Evolutionary conservation across 1,140 invertebrate genomes (phyloP).

Genomic region (Sesamia nonagrioides): DNA sequence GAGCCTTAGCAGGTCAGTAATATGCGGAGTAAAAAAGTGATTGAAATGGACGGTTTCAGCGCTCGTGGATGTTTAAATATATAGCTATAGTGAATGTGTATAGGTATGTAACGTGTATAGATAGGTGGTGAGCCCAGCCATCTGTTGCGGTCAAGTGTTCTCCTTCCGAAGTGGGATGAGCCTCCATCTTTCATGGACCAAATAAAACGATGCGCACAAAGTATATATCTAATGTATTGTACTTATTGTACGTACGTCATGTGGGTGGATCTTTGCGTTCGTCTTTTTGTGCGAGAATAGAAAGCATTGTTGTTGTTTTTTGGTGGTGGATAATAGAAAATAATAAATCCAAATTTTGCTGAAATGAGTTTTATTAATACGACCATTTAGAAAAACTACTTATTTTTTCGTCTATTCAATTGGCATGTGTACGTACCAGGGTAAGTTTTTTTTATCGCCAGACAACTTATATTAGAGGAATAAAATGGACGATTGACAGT

Average conservation of each 20-base stretch:
- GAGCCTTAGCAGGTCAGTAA: conserved; percentile 3
- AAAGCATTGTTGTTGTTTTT: conserved; percentile 43
- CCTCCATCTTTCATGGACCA: conserved; percentile 74
- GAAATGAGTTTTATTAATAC: not conserved
- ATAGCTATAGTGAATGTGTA: conserved; percentile 28
- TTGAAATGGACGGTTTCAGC: conserved; percentile 5
- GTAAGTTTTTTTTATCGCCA: no score
- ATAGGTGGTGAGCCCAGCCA: conserved; percentile 64
- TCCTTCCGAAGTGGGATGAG: conserved; percentile 73
- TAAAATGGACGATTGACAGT: no score
- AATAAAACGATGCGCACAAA: conserved; percentile 68
- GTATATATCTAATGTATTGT: conserved; percentile 49
- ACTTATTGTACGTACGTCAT: conserved; percentile 42
- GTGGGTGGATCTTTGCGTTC: conserved; percentile 33
- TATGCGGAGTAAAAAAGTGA: conserved; percentile 33
- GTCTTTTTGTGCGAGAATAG: conserved; percentile 45
- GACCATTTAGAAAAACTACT: no score
- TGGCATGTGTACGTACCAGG: not conserved
- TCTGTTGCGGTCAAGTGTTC: conserved; percentile 79
- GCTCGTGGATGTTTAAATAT: not conserved
- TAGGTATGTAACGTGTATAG: conserved; percentile 21
- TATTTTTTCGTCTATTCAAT: no score
- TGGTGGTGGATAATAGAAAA: conserved; percentile 11
- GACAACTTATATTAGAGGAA: no score
- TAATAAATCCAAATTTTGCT: conserved; percentile 12